These are phyloP conservation scores for Caenorhabditis virilis DNA, from an alignment of 2,888 invertebrate species.

Conservation along the genomic window DNA sequence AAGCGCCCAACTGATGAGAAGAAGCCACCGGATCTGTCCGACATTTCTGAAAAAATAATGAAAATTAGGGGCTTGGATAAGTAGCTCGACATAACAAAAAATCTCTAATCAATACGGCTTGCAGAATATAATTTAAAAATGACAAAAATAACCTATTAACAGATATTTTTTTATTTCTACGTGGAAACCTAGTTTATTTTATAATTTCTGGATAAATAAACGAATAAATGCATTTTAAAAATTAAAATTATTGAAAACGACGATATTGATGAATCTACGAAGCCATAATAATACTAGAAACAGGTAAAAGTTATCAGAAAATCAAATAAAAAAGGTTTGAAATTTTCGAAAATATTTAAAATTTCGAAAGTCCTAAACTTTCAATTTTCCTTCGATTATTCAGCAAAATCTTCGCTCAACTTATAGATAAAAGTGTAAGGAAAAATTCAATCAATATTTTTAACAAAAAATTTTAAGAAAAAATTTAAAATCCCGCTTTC, in stretches of 20 bases:
- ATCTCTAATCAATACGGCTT: background rate
- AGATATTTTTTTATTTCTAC: background rate
- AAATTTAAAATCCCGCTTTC: too few relatives aligned
- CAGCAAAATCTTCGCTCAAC: too few relatives aligned
- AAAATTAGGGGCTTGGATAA: background rate
- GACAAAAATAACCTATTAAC: background rate
- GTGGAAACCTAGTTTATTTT: background rate
- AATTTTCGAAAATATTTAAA: background rate
- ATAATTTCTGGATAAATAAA: too few relatives aligned
- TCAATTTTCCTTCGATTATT: background rate
- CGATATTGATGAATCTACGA: too few relatives aligned
- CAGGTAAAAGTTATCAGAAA: too few relatives aligned
- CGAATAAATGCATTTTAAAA: too few relatives aligned
- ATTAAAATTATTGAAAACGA: too few relatives aligned
- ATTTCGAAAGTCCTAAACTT: background rate
- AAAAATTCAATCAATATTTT: constrained; percentile 12
- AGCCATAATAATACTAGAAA: too few relatives aligned
- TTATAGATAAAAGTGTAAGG: too few relatives aligned
- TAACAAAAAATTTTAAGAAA: constrained; percentile 10
- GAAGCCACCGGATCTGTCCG: constrained; percentile 31
- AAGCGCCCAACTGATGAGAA: constrained; percentile 37
- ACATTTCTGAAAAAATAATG: constrained; percentile 28
- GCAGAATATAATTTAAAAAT: background rate
- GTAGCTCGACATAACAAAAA: background rate
- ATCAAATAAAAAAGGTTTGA: too few relatives aligned